These are phyloP conservation scores for Teinopalpus imperialis DNA, from an alignment of 2,888 invertebrate genomes.

Conservation along the genomic window DNA sequence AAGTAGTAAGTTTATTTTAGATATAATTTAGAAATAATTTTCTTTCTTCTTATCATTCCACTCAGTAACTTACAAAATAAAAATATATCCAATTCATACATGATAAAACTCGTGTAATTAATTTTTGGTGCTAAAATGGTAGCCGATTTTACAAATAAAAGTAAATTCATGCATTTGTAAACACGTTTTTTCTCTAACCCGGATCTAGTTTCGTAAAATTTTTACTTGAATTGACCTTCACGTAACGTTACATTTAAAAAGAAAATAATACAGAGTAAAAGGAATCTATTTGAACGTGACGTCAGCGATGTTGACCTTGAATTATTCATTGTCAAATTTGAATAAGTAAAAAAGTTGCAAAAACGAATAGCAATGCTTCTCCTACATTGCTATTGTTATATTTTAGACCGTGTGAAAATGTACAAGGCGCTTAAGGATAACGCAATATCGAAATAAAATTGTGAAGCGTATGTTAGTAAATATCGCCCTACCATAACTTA, in stretches of 20 bases:
- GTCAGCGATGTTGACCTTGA: background rate
- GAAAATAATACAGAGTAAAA: constrained; percentile 2
- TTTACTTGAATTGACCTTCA: constrained; percentile 19
- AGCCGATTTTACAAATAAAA: constrained; percentile 8
- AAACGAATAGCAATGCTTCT: background rate
- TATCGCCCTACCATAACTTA: too few relatives aligned
- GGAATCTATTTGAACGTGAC: background rate
- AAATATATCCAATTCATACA: constrained; percentile 2
- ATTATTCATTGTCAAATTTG: too few relatives aligned
- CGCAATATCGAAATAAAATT: background rate
- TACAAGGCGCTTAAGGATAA: background rate
- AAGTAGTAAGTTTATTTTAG: too few relatives aligned
- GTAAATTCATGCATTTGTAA: constrained; percentile 1
- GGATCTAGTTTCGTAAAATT: constrained; percentile 12
- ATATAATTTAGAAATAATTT: too few relatives aligned
- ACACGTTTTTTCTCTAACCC: constrained; percentile 13
- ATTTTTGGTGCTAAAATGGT: constrained; percentile 12
- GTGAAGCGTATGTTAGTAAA: too few relatives aligned
- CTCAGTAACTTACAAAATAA: constrained; percentile 1
- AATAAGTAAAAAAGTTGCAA: background rate
- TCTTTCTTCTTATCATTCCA: background rate
- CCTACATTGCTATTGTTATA: background rate
- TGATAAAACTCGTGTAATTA: constrained; percentile 8
- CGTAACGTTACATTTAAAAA: background rate
- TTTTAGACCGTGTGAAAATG: background rate